These are phyloP conservation scores for Scaptomyza pallida DNA, from an alignment of 1,140 invertebrate genomes.

Conservation along the genomic window DNA sequence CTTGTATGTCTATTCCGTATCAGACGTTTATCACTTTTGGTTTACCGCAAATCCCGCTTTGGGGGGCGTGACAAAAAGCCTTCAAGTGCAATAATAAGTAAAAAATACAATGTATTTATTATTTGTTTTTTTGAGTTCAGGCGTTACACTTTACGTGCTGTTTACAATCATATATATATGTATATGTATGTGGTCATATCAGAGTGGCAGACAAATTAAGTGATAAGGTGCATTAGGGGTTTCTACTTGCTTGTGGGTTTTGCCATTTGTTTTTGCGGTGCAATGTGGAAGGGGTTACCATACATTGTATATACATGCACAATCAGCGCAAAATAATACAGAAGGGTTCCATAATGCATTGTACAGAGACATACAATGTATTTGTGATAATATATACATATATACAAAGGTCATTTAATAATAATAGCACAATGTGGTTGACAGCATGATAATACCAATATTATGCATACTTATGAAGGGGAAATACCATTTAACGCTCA, in stretches of 20 bases:
- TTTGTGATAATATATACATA: not conserved
- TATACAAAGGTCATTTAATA: slow-evolving; percentile 5
- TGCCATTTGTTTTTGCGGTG: slow-evolving; percentile 14
- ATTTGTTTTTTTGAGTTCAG: not conserved
- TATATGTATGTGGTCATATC: slow-evolving; percentile 19
- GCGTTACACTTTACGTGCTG: slow-evolving; percentile 5
- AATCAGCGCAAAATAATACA: slow-evolving; percentile 16
- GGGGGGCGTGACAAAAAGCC: not conserved
- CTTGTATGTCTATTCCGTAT: not conserved
- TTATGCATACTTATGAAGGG: not conserved
- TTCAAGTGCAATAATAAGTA: too few species aligned
- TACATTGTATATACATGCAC: too few species aligned
- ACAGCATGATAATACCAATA: not conserved
- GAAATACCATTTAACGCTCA: not conserved
- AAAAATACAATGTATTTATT: too few species aligned
- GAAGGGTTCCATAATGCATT: slow-evolving; percentile 1
- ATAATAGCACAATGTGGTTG: not conserved
- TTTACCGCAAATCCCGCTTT: slow-evolving; percentile 14
- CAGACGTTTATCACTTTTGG: slow-evolving; percentile 7
- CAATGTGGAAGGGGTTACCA: not conserved
- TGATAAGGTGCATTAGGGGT: slow-evolving; percentile 35
- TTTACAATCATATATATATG: slow-evolving; percentile 1
- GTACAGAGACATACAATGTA: not conserved
- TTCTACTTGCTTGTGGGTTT: not conserved
- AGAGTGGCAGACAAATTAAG: slow-evolving; percentile 1